Evolutionary conservation across 1,140 invertebrate species (phyloP).

Genomic region (Bombus difficillimus): DNA sequence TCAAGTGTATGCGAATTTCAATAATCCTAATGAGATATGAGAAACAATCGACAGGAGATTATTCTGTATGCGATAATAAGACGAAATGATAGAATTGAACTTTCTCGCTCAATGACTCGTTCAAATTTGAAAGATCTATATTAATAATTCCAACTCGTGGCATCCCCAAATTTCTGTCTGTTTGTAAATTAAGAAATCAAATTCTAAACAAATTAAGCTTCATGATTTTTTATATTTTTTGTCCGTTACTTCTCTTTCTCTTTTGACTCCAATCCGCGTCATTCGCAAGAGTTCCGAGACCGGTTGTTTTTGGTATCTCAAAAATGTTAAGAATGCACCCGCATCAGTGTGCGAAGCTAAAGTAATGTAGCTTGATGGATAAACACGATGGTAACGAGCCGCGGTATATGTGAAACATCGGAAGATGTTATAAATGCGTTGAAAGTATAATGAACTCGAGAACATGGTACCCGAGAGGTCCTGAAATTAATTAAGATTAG

Average conservation of each 20-base stretch:
- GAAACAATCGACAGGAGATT: no score
- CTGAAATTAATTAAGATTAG: background rate
- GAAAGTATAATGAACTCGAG: constrained; percentile 12
- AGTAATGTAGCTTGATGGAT: background rate
- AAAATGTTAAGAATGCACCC: background rate
- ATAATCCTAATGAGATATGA: no score
- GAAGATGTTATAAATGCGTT: background rate
- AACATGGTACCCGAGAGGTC: background rate
- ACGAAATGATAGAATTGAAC: no score
- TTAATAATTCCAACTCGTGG: no score
- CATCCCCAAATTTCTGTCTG: no score
- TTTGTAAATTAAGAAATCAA: no score
- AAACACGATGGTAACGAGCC: background rate
- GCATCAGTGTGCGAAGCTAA: background rate
- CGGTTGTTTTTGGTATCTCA: background rate
- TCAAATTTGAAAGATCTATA: no score
- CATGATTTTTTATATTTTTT: no score
- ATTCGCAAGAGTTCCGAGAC: background rate
- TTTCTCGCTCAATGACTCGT: no score
- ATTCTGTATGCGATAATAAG: no score
- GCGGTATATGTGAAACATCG: background rate
- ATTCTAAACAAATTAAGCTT: no score
- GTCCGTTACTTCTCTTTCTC: background rate
- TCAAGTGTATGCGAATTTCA: no score
- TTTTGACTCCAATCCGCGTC: background rate